Base-by-base conservation (phyloP, 1,140 invertebrate species). In the Drosophila kurseongensis region DNA sequence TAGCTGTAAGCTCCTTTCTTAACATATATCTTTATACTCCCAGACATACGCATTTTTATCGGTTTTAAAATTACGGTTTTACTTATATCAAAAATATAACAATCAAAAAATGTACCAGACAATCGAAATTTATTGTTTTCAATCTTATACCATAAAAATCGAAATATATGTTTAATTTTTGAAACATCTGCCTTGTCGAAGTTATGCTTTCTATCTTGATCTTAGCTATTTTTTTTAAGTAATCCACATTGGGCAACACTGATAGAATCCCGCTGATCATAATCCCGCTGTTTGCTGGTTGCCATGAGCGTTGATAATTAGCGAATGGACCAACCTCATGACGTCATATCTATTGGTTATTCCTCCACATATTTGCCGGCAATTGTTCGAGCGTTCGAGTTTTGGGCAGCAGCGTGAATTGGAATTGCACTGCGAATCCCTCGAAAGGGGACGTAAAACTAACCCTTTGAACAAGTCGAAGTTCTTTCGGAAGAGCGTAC, bases 241-340 rank as follows among this genome's bases (percentile, higher is more conserved):
- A 13, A 13, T 16, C 23, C n/a, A 9, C 27, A 10, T 13, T 13
- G n/a, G 6, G 8, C 59, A 68, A 18, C 51, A 23, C 32, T 41
- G 14, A 27, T 0, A 8, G 16, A 32, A n/a, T 40, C 42, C 6
- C 1, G 4, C 45, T 38, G 50, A 50, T 48, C 63, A 48, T 40
- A 63, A 48, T 71, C 36, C 44, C 35, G 38, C 35, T 68, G 18
- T 60, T 63, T 41, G 47, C 29, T 61, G 38, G 83, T 88, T 88
- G 84, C 65, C 76, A 88, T 67, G 72, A 84, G 60, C 84, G 84
- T 83, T 83, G 73, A 84, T 88, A 88, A 88, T 88, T 88, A 88
- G 84, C 66, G 65, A 36, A 78, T 75, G 61, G 74, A 44, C 65
- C 67, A 67, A 45, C 65, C 60, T 75, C 61, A 58, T 79, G 66